Base-by-base conservation (phyloP, 2,113 vertebrate species). In the Thomomys bottae region DNA sequence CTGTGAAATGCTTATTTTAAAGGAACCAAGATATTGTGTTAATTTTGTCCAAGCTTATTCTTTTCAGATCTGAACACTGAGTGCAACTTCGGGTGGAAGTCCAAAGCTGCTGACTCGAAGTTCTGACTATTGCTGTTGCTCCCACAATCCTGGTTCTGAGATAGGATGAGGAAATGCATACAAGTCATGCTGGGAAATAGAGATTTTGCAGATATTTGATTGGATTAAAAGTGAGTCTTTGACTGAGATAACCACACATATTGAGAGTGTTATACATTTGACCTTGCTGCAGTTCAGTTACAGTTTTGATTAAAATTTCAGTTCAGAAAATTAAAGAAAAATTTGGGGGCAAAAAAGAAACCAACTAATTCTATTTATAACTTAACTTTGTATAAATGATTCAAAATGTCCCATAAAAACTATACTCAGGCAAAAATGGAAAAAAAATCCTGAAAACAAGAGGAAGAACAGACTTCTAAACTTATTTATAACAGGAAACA, bases 401-500 rank as follows among this genome's bases (percentile, higher is more conserved):
- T 34, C 18, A 40, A 32, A 80, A 63, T 2, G 38, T 59, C 72
- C 40, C 72, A 49, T 34, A 57, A 64, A 92, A 89, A 42, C 34
- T 57, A 78, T 49, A 3, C 40, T 34, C 14, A 63, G 40, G 40
- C 64, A 42, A 63, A 92, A 92, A 67, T 20, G 34, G 81, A 84
- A 49, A 66, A 42, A 75, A 42, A 54, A 54, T 63, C 67, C 38
- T 23, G 21, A 61, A 88, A 57, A 64, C 38, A 40, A 64, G 79
- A 90, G 93, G 84, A 94, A 85, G 91, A 90, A 8, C 34, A 49
- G 88, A 36, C 9, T 49, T 77, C 89, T 64, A 76, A 49, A 71
- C 12, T 76, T 84, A 68, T 86, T 96, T 94, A 61, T 90, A 92
- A 94, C 32, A 68, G 93, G 89, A 95, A 94, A 86, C 83, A 93